Base-by-base conservation (phyloP, 2,888 invertebrate species). In the Camponotus fellah region DNA sequence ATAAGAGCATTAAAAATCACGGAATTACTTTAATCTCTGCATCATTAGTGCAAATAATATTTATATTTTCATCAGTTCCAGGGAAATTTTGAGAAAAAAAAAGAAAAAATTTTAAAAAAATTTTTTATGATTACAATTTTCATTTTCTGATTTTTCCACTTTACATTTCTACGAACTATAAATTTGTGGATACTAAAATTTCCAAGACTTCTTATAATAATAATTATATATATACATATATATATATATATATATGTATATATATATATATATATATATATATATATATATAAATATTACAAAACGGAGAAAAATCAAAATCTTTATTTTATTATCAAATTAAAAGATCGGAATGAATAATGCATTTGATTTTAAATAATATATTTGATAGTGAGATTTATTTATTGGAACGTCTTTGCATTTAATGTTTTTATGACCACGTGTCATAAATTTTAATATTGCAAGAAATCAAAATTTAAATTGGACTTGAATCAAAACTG, bases 1-100 rank as follows among this genome's bases (percentile, higher is more conserved):
- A 53, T n/a, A n/a, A 37, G 21, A 43, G 43, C 34, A 21, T 34
- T 72, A 46, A 40, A 68, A 46, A 72, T 49, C 60, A 34, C 60
- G 17, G 60, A 72, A 49, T 72, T 60, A 72, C 60, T 79, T 71
- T 34, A 60, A 80, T 80, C 60, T 80, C 46, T 21, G 46, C 72
- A 26, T 68, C 43, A 37, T 4, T 60, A 26, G 53, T 37, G 43
- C 0, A 53, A n/a, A 53, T 8, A 4, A 12, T 34, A 17, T 76
- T 72, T 72, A 56, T 21, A 71, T 2, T 53, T 37, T n/a, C 14
- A 9, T 14, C n/a, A 21, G 49, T 71, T 71, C n/a, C n/a, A 46
- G 8, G 17, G 14, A n/a, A 43, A 17, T 21, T n/a, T 40, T 26
- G 0, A 34, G n/a, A 2, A 6, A 14, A 37, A 37, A n/a, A 46